Evolutionary conservation across 2,113 vertebrate species (phyloP).

Genomic region (Hydropotes inermis): DNA sequence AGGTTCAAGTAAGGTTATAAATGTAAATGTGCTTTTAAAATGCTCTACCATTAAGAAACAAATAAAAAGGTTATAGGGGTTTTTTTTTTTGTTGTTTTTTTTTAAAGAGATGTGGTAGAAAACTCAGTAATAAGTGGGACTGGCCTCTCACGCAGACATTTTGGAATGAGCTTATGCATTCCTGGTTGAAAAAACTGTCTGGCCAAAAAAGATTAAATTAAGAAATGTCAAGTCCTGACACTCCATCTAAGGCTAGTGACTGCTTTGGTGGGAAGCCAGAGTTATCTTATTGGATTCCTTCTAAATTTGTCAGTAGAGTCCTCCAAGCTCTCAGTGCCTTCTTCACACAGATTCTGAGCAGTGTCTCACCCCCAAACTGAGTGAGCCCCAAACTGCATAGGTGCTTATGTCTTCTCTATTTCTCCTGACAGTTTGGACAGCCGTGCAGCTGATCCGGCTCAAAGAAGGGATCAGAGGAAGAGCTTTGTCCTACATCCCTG

Average conservation of each 20-base stretch:
- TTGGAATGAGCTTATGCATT: conserved; percentile 69
- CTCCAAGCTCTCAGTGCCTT: conserved; percentile 2
- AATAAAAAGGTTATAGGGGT: not conserved
- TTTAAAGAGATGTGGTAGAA: conserved; percentile 41
- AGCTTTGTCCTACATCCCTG: conserved; percentile 28
- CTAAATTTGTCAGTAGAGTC: conserved; percentile 39
- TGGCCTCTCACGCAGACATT: conserved; percentile 60
- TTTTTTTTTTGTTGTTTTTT: not conserved
- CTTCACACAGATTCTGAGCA: conserved; percentile 25
- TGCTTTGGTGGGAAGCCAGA: conserved; percentile 64
- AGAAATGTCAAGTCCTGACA: conserved; percentile 64
- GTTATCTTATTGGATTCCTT: conserved; percentile 59
- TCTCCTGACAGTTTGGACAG: conserved; percentile 16
- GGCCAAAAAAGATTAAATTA: conserved; percentile 73
- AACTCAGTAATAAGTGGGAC: conserved; percentile 51
- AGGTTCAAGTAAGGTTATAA: conserved; percentile 12
- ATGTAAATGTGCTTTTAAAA: conserved; percentile 13
- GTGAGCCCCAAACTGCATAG: not conserved
- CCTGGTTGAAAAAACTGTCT: conserved; percentile 68
- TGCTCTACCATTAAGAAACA: conserved; percentile 28
- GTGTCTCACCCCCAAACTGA: not conserved
- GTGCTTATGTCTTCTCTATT: not conserved
- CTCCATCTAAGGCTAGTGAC: conserved; percentile 49
- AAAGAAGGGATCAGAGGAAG: conserved; percentile 19
- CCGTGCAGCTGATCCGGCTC: not conserved